Base-by-base conservation (phyloP, 1,140 invertebrate species). In the Lethocerus indicus region DNA sequence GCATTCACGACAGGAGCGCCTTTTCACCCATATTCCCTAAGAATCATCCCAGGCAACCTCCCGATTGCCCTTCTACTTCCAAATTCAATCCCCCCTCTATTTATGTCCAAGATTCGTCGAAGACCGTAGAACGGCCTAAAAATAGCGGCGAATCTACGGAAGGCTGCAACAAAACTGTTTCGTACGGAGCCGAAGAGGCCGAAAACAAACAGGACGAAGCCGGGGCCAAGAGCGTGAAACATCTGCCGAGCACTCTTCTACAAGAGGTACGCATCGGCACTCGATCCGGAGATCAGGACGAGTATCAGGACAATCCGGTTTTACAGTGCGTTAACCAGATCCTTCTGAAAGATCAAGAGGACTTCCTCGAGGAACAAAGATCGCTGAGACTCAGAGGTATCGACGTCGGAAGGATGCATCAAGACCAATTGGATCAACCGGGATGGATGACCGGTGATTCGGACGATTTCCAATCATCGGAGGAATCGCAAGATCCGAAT, bases 241-340 rank as follows among this genome's bases (percentile, higher is more conserved):
- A 37, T 14, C 41, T 37, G 26, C 50, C 51, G 16, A 55, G 50
- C 26, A 47, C 43, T 4, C 23, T 53, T 7, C 21, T 53, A 16
- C 54, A 52, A 29, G 53, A 54, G 39, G 42, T 51, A 26, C 36
- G 23, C 45, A 49, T 50, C 16, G 21, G 43, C 18, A 53, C 49
- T 4, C 26, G 41, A 36, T 25, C 45, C 18, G 35, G 32, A 40
- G 47, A 25, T 27, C 7, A 44, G 25, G 42, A 44, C n/a, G 42
- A 60, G 21, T 61, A 58, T 32, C 54, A 78, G 59, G 78, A 82
- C 56, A 82, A 82, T 64, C 80, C 79, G 1, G 79, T 83, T 1
- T 61, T 83, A 18, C 79, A 83, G 59, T 82, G 79, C 57, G 79
- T 83, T 25, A 83, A 82, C 66, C 79, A 82, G 62, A 83, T 83